phyloP scores from a whole-genome alignment of 2,888 invertebrate genomes.

The Hoplodrina blanda region DNA sequence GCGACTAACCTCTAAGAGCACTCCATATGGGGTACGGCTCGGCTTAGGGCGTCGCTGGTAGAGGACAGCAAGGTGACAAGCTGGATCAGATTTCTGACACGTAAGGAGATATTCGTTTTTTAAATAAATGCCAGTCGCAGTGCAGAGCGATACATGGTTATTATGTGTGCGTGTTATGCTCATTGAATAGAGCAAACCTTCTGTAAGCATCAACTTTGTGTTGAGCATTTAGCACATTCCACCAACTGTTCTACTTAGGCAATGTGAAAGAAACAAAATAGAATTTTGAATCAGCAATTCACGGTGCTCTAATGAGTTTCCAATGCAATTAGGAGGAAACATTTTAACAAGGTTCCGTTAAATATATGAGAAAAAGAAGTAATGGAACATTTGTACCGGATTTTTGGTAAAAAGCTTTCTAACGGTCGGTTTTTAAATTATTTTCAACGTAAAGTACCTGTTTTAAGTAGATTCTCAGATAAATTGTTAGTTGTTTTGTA shows the following conservation, averaged over 20 bases:
- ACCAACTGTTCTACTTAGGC: slow-evolving; percentile 60
- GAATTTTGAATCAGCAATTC: slow-evolving; percentile 83
- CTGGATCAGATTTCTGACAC: too few species aligned
- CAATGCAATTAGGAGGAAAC: slow-evolving; percentile 78
- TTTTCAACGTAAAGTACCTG: slow-evolving; percentile 16
- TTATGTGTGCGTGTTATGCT: too few species aligned
- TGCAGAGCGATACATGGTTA: too few species aligned
- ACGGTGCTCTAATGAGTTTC: slow-evolving; percentile 79
- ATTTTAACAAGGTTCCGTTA: slow-evolving; percentile 70
- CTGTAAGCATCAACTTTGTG: background rate
- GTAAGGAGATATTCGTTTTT: too few species aligned
- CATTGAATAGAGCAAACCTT: background rate
- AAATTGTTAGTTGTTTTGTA: slow-evolving; percentile 7
- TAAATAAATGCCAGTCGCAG: too few species aligned
- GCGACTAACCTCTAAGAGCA: too few species aligned
- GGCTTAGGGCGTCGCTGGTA: too few species aligned
- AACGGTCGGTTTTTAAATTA: slow-evolving; percentile 14
- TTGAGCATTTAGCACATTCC: slow-evolving; percentile 74
- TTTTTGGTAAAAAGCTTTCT: slow-evolving; percentile 37
- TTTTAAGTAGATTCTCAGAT: background rate
- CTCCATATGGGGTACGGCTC: too few species aligned
- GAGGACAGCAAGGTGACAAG: too few species aligned
- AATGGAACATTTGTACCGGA: slow-evolving; percentile 39
- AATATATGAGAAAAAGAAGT: slow-evolving; percentile 58
- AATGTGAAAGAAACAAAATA: slow-evolving; percentile 80